These are phyloP conservation scores for Sesamia nonagrioides DNA, from an alignment of 1,140 invertebrate species.

Conservation along the genomic window DNA sequence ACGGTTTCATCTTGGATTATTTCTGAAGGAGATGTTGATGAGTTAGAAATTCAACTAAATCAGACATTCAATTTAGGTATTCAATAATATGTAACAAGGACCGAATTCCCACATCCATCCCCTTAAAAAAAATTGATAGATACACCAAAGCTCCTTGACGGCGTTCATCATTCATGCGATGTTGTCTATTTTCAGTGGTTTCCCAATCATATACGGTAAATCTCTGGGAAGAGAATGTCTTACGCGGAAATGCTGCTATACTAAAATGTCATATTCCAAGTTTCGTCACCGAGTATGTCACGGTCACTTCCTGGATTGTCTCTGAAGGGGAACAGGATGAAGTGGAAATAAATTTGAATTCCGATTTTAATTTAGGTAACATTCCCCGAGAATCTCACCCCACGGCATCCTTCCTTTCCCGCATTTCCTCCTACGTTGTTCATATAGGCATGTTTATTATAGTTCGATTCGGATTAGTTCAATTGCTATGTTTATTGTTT, in stretches of 20 bases:
- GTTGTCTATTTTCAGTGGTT: conserved; percentile 90
- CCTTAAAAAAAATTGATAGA: not conserved
- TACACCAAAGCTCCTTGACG: conserved; percentile 2
- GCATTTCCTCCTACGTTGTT: conserved; percentile 1
- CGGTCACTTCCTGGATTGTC: conserved; percentile 94
- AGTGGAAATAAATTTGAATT: conserved; percentile 78
- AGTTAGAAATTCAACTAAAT: conserved; percentile 82
- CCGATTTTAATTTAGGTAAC: conserved; percentile 79
- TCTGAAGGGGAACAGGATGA: conserved; percentile 89
- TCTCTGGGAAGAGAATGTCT: conserved; percentile 95
- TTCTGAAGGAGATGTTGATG: conserved; percentile 87
- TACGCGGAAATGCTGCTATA: conserved; percentile 94
- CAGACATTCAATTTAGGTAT: conserved; percentile 74
- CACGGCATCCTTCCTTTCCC: conserved; percentile 19
- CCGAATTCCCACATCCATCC: conserved; percentile 15
- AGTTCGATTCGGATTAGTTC: too few species aligned
- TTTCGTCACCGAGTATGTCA: conserved; percentile 94
- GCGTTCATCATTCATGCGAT: not conserved
- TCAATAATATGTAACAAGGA: not conserved
- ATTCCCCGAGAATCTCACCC: not conserved
- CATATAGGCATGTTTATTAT: not conserved
- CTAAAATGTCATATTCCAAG: conserved; percentile 95
- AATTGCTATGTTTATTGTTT: too few species aligned
- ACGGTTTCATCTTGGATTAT: conserved; percentile 93
- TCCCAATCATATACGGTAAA: conserved; percentile 95